Conservation (phyloP, 2,113 vertebrate species). For the Seriola rivoliana region DNA sequence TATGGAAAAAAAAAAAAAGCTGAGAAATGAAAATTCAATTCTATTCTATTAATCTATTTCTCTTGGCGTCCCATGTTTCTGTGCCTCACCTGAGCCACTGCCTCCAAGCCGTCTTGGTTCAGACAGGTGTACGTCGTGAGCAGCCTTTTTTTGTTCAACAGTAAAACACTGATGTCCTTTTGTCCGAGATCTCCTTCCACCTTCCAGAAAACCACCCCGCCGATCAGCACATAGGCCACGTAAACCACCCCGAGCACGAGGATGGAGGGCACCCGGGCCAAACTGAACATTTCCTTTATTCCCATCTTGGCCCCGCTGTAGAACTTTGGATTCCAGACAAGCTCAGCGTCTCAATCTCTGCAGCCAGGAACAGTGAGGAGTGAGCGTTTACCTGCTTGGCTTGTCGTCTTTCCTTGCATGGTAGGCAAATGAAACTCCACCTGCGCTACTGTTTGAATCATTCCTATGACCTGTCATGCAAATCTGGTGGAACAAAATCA, state of each 20-base stretch:
- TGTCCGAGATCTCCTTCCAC: slow-evolving; percentile 83
- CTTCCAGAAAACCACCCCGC: slow-evolving; percentile 87
- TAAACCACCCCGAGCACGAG: slow-evolving; percentile 84
- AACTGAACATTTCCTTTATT: slow-evolving; percentile 29
- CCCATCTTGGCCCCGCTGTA: neutral
- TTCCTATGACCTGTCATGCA: slow-evolving; percentile 75
- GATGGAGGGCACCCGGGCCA: slow-evolving; percentile 72
- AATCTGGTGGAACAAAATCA: slow-evolving; percentile 65
- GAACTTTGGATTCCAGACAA: neutral
- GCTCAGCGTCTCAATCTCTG: neutral
- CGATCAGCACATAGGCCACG: slow-evolving; percentile 86
- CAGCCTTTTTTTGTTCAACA: slow-evolving; percentile 73
- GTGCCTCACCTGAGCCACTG: slow-evolving; percentile 85
- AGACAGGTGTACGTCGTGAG: slow-evolving; percentile 85
- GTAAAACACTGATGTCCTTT: slow-evolving; percentile 59
- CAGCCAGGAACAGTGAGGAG: neutral
- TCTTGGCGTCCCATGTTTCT: neutral
- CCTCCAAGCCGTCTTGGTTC: slow-evolving; percentile 78
- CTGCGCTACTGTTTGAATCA: slow-evolving; percentile 45
- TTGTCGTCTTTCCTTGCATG: slow-evolving; percentile 11
- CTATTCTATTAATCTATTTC: no score
- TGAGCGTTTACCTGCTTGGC: slow-evolving; percentile 7
- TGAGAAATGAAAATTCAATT: neutral
- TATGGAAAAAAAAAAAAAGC: neutral
- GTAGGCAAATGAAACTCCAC: slow-evolving; percentile 80